A percentile compares a stretch with the other conserved stretches of the same genome.
Conservation (phyloP, 2,113 vertebrate genomes). For the Eretmochelys imbricata region DNA sequence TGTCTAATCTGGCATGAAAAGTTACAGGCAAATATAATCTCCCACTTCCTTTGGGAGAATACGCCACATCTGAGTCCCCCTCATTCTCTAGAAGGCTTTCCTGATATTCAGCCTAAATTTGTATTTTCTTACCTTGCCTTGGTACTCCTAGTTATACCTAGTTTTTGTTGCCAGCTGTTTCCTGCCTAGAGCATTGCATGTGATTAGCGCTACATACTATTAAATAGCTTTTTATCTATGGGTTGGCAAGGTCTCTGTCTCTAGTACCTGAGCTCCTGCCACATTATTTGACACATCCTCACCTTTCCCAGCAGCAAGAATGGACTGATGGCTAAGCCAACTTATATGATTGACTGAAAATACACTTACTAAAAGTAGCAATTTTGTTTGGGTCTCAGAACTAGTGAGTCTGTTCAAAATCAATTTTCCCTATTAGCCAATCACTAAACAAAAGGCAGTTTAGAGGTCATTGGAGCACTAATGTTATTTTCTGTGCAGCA, state of each 20-base stretch:
- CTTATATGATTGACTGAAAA: conserved; percentile 27
- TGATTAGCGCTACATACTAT: neutral
- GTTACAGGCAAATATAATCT: neutral
- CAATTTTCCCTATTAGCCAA: conserved; percentile 67
- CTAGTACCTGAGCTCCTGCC: conserved; percentile 8
- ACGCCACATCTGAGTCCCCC: neutral
- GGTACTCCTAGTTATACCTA: neutral
- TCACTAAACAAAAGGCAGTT: conserved; percentile 57
- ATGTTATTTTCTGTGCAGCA: neutral
- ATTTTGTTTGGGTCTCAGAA: conserved; percentile 37
- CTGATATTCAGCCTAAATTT: neutral
- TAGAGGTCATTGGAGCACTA: conserved; percentile 51
- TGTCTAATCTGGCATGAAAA: neutral
- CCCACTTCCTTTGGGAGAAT: neutral
- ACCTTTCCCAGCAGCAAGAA: conserved; percentile 24
- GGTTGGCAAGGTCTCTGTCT: neutral
- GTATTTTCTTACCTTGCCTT: neutral
- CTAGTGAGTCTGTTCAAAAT: conserved; percentile 59
- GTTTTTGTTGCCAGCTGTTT: neutral
- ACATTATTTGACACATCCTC: conserved; percentile 34
- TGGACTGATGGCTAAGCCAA: conserved; percentile 31
- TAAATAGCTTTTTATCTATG: neutral
- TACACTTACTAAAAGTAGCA: conserved; percentile 55
- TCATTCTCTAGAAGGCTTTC: neutral
- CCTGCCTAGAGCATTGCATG: neutral